Evolutionary conservation across 2,113 vertebrate genomes (phyloP).

Genomic region (Baryphthengus martii): DNA sequence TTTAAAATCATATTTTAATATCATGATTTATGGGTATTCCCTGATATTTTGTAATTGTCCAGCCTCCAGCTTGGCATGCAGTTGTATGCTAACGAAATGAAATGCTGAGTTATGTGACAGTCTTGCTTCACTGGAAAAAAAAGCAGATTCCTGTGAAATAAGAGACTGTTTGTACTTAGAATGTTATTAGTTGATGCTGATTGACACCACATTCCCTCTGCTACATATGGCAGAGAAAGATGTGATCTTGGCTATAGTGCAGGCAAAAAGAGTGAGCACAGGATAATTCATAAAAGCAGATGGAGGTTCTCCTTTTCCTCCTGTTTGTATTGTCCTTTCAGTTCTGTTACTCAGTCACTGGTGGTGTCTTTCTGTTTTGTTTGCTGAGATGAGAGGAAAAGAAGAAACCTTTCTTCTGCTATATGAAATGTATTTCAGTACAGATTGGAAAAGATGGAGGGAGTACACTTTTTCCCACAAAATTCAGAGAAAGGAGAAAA

Average conservation of each 20-base stretch:
- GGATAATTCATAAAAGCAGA: conserved; percentile 10
- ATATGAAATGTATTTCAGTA: neutral
- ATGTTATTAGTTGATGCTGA: neutral
- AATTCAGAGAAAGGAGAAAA: neutral
- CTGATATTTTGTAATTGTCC: neutral
- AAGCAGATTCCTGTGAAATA: neutral
- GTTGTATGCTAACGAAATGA: neutral
- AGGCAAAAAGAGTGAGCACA: neutral
- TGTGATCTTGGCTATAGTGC: neutral
- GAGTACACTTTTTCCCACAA: neutral
- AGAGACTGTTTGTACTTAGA: neutral
- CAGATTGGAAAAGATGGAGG: neutral
- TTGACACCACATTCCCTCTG: neutral
- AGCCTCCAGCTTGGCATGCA: neutral
- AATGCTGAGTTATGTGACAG: neutral
- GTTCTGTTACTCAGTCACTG: neutral
- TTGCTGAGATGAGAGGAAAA: neutral
- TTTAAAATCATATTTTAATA: neutral
- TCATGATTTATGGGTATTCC: neutral
- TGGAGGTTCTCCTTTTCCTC: neutral
- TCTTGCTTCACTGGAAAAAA: neutral
- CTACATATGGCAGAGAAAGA: neutral
- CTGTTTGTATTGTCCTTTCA: neutral
- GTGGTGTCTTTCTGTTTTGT: neutral
- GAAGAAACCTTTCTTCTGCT: neutral